Evolutionary conservation across 2,888 invertebrate species (phyloP), one percentile per base, ranked within the genome.

Genomic region (Andrena haemorrhoa): DNA sequence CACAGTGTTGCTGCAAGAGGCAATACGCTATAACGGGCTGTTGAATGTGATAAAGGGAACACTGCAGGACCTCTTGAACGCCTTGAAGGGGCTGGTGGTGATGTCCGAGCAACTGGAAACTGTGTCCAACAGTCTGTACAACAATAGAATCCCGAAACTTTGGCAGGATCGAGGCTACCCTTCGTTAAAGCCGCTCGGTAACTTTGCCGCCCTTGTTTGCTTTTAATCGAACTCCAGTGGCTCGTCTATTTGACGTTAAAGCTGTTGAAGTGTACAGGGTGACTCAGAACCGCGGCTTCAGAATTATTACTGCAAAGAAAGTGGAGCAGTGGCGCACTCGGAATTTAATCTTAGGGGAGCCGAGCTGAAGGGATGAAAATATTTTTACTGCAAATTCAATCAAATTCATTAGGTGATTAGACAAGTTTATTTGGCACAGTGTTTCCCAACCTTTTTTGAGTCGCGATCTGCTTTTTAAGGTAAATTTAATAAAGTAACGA

Each of bases 1-100:
- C 93, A 98, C 98, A 0, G 98, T 98, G 12, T 94, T 98, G 12
- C 95, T 96, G 7, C 98, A 98, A 93, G 98, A 98, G 94, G 96
- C 97, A 41, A 97, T 97, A 84, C 95, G 98, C 80, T 98, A 96
- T 93, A 96, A 97, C 89, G 95, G 94, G 68, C 93, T 98, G 23
- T 93, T 97, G 33, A 12, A 70, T 0, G 92, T 89, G 7, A 94
- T 96, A 16, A 96, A 96, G 65, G 93, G 93, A 8, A 94, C 94
- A n/a, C 95, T 90, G 82, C 94, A 95, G 75, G 96, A 96, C 87
- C 91, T 96, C 31, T 92, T 96, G 83, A 97, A 97, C 92, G 97
- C 97, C 0, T 93, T 97, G 26, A 97, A 96, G 90, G 97, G 97
- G 8, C 93, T 97, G 56, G 97, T 97, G 47, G 97, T 97, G 60